A percentile compares a stretch with the other conserved stretches of the same genome.
Conservation (phyloP, 2,113 vertebrate genomes). For the Protobothrops flavoviridis region DNA sequence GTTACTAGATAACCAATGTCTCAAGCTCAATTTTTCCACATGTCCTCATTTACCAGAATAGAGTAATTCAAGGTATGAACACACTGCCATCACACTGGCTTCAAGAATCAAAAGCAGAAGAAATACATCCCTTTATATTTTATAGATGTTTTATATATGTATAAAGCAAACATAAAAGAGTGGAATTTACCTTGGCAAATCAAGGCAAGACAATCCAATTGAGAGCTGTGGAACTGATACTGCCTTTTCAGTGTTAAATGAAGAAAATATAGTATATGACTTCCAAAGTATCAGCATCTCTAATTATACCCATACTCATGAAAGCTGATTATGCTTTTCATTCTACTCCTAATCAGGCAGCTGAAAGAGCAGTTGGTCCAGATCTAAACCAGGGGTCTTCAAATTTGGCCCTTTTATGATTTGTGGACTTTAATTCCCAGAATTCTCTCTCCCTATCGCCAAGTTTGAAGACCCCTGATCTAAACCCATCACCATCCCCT, state of each 20-base stretch:
- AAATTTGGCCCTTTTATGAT: too few relatives aligned
- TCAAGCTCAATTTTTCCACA: conserved; percentile 53
- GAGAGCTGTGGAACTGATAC: background rate
- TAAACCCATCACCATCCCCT: background rate
- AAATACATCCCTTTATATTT: background rate
- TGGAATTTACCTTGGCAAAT: conserved; percentile 4
- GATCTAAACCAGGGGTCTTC: too few relatives aligned
- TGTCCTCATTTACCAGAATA: conserved; percentile 27
- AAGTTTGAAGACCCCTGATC: background rate
- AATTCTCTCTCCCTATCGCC: too few relatives aligned
- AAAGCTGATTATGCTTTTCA: conserved; percentile 8
- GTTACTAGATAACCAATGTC: conserved; percentile 49
- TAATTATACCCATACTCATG: conserved; percentile 16
- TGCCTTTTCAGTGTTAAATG: background rate
- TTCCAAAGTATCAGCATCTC: conserved; percentile 40
- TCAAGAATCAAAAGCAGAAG: conserved; percentile 51
- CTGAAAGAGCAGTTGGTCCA: background rate
- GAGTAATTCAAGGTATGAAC: conserved; percentile 59
- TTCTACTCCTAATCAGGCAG: background rate
- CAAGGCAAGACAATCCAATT: conserved; percentile 33
- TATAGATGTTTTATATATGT: background rate
- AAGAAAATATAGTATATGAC: conserved; percentile 23
- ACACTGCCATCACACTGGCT: conserved; percentile 58
- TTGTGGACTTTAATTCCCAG: too few relatives aligned
- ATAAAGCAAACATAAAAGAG: conserved; percentile 49